Evolutionary conservation across 2,888 invertebrate genomes (phyloP), one percentile per base, ranked within the genome.

Genomic region (Cryptocephalus moraei): DNA sequence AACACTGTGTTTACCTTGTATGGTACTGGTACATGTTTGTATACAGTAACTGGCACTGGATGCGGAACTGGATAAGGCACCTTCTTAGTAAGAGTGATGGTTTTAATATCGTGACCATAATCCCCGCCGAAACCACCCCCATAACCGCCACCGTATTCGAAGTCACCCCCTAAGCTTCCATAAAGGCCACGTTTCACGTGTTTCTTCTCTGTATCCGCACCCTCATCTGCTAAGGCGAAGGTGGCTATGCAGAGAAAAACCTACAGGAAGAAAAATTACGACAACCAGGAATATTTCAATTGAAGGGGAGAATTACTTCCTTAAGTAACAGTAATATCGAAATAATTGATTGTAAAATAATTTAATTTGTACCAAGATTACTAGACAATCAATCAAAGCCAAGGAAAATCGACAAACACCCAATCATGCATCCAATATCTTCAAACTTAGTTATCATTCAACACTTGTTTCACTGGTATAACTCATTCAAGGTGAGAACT

Each of bases 11-110:
- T 54, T 65, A 71, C 75, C 57, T 77, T 75, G 8, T 77, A 76
- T 1, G 75, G 73, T 2, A 80, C 79, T 11, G 79, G 80, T 56
- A 79, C 78, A 9, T 59, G 58, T 49, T 64, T 64, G 12, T 70
- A 65, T 3, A 70, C 68, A 9, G 69, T 66, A 32, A 69, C 68
- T 8, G 79, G 78, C 70, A 79, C 78, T 56, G 70, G 69, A 38
- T 74, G 72, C 13, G 72, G 72, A 45, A 74, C 73, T 38, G 73
- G 71, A 57, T 68, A 66, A 1, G 73, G 73, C 32, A 64, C 60
- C 48, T 61, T 60, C 43, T 61, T 59, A 1, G 61, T 60, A 14
- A 66, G 53, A 8, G 62, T 64, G 38, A 63, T 53, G 22, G 61
- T 58, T 51, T 63, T 59, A 8, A 62, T 46, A 11, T 56, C 53